phyloP scores from a whole-genome alignment of 2,888 invertebrate genomes.

The Erebia ligea region DNA sequence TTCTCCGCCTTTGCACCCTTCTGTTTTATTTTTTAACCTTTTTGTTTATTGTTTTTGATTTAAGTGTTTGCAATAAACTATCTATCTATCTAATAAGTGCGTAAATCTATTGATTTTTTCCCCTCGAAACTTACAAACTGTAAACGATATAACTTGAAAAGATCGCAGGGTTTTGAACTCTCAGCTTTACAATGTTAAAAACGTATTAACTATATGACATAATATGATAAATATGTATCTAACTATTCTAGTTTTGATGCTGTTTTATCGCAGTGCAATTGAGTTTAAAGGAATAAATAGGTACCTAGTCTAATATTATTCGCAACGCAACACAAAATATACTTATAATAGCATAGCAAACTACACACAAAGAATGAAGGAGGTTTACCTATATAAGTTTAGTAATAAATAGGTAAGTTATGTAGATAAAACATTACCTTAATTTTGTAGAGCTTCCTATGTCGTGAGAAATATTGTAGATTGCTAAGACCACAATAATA shows the following conservation, averaged over 20 bases:
- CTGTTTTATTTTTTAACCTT: too few relatives aligned
- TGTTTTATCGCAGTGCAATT: slow-evolving; percentile 32
- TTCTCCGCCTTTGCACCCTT: too few relatives aligned
- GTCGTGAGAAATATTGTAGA: slow-evolving; percentile 42
- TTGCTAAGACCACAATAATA: slow-evolving; percentile 54
- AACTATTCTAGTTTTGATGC: not conserved
- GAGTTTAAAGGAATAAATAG: not conserved
- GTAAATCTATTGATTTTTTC: too few relatives aligned
- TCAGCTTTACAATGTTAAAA: not conserved
- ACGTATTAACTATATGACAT: too few relatives aligned
- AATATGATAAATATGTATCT: not conserved
- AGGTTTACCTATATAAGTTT: not conserved
- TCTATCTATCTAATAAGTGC: too few relatives aligned
- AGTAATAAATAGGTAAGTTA: too few relatives aligned
- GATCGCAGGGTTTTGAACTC: too few relatives aligned
- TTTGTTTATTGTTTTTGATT: too few relatives aligned
- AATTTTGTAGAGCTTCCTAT: slow-evolving; percentile 40
- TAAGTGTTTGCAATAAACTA: too few relatives aligned
- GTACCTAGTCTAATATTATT: slow-evolving; percentile 3
- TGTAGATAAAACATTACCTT: slow-evolving; percentile 42
- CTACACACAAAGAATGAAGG: not conserved
- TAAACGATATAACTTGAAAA: too few relatives aligned
- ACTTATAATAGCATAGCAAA: slow-evolving; percentile 1
- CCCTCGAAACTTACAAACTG: too few relatives aligned
- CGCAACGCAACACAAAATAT: slow-evolving; percentile 18